phyloP scores from a whole-genome alignment of 1,140 invertebrate species.

The Tetraneura akinire region DNA sequence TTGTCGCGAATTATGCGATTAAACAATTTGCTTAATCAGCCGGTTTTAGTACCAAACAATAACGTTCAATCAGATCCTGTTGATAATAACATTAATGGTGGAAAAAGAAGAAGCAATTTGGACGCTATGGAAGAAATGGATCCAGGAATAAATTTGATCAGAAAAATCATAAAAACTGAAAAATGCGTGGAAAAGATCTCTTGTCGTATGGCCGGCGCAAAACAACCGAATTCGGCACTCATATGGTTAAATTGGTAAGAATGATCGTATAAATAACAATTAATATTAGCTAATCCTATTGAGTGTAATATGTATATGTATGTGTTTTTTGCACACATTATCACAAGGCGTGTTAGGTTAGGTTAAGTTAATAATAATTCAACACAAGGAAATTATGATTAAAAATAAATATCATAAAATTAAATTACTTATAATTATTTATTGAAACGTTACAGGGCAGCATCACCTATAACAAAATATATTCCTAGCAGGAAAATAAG shows the following conservation, averaged over 20 bases:
- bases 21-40: background rate
- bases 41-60: slow-evolving; percentile 2
- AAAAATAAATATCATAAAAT: too few species aligned
- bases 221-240: background rate
- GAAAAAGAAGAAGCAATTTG: background rate
- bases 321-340: too few species aligned
- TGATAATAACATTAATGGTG: too few species aligned
- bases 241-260: slow-evolving; percentile 34
- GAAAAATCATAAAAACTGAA: background rate
- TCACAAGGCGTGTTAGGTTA: too few species aligned
- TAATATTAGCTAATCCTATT: too few species aligned
- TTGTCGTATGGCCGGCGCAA: slow-evolving; percentile 31
- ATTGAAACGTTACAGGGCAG: slow-evolving; percentile 10
- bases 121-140: background rate
- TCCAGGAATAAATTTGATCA: background rate
- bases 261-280: too few species aligned
- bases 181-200: slow-evolving; percentile 5
- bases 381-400: too few species aligned
- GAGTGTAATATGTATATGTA: too few species aligned
- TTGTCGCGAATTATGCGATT: background rate
- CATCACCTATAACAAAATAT: slow-evolving; percentile 5
- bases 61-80: background rate
- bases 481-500: slow-evolving; percentile 23
- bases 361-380: too few species aligned
- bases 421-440: too few species aligned